Evolutionary conservation across 2,113 vertebrate genomes (phyloP), one percentile per base, ranked within the genome.

Genomic region (Dipodomys spectabilis): DNA sequence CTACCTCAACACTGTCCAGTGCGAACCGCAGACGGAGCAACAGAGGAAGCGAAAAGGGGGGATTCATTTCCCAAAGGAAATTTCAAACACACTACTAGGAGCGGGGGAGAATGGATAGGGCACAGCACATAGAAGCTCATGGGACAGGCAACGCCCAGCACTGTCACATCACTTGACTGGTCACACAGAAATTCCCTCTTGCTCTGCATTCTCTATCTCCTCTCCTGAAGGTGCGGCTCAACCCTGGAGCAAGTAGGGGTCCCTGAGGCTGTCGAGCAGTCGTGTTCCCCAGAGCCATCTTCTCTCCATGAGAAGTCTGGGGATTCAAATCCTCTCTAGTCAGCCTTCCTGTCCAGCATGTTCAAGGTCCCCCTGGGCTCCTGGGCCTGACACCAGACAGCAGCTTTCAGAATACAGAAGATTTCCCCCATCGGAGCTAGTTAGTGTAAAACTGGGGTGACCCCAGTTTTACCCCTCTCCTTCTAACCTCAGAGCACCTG

Each of bases 161-260:
- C 53, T 13, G 15, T 16, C 53, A 57, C 2, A 13, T 57, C 15
- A 57, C 53, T 18, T 18, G 53, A 57, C 53, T 57, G 53, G 16
- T 18, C 53, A 57, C 53, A 5, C 1, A 2, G 1, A 6, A 25
- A 8, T 2, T 2, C 7, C 18, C 71, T 60, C 11, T 19, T 7
- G 1, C 10, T 28, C 28, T 28, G 7, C 0, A 0, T n/a, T 18
- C 18, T 0, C 0, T 0, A 23, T 30, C 35, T 45, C 30, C 45
- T 16, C 25, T 28, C 39, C 16, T 65, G 62, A 64, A 64, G 23
- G 79, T 74, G 35, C 1, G 2, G 2, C 25, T 18, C 27, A 75
- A 2, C 53, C 35, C 44, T 45, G 25, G 9, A 60, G 64, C 44
- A 49, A 11, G 67, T 5, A 65, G 7, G 22, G 67, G n/a, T 22